Conservation (phyloP, 2,113 vertebrate genomes). For the Crotalus horridus region DNA sequence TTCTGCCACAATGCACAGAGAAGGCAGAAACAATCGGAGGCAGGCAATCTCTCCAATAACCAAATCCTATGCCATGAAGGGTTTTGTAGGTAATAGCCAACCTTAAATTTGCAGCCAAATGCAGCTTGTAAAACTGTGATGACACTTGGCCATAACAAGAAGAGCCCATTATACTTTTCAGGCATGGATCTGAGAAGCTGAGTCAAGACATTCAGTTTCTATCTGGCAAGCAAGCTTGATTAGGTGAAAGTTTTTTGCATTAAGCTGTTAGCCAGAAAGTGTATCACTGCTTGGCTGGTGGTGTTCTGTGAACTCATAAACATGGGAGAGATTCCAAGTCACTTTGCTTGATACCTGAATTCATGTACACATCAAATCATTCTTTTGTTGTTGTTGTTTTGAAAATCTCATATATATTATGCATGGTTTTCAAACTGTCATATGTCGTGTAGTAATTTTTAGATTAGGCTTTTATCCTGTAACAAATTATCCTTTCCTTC, state of each 20-base stretch:
- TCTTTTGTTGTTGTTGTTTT: not conserved
- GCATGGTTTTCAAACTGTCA: conserved; percentile 28
- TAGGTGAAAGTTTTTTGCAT: not conserved
- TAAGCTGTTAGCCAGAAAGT: not conserved
- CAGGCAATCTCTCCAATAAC: not conserved
- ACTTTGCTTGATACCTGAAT: not conserved
- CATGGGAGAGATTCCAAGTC: conserved; percentile 14
- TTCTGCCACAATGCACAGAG: not conserved
- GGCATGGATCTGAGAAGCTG: not conserved
- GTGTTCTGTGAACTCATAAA: not conserved
- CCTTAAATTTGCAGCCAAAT: not conserved
- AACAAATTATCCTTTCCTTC: conserved; percentile 19
- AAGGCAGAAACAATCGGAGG: not conserved
- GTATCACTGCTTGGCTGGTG: not conserved
- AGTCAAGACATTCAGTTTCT: not conserved
- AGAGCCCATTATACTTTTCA: not conserved
- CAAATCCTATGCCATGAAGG: not conserved
- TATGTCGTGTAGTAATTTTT: conserved; percentile 32
- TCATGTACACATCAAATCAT: not conserved
- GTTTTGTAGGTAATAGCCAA: not conserved
- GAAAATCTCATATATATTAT: conserved; percentile 18
- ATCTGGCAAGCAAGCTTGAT: not conserved
- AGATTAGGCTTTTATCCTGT: conserved; percentile 8
- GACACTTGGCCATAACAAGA: not conserved
- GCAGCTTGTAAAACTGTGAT: not conserved